A percentile compares a stretch with the other conserved stretches of the same genome.
Evolutionary conservation across 2,797 vertebrate species (phyloP).

Genomic region (Hybognathus amarus): DNA sequence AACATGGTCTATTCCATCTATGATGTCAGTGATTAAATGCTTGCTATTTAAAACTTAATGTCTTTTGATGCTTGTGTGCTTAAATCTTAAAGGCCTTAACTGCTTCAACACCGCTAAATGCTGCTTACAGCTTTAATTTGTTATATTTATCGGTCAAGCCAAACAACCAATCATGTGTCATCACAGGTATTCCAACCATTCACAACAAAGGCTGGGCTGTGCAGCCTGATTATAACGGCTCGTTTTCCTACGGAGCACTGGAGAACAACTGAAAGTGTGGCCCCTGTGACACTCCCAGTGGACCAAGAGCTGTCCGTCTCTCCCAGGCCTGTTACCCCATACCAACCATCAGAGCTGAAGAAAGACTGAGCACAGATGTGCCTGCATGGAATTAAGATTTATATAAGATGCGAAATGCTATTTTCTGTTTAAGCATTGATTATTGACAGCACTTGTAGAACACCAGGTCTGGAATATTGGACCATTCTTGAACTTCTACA

Average conservation of each 20-base stretch:
- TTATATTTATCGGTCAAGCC: background rate
- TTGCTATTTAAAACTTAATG: too few relatives aligned
- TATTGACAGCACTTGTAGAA: background rate
- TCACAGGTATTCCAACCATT: slow-evolving; percentile 88
- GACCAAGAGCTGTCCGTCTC: slow-evolving; percentile 74
- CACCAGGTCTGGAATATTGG: background rate
- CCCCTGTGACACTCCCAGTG: slow-evolving; percentile 79
- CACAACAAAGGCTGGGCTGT: slow-evolving; percentile 85
- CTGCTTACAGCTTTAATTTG: background rate
- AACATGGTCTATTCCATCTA: too few relatives aligned
- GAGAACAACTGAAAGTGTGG: slow-evolving; percentile 87
- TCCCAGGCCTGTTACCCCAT: slow-evolving; percentile 64
- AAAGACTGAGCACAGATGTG: slow-evolving; percentile 74
- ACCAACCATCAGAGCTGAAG: slow-evolving; percentile 77
- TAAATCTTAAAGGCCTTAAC: too few relatives aligned
- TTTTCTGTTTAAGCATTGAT: slow-evolving; percentile 22
- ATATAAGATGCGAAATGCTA: background rate
- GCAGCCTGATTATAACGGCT: slow-evolving; percentile 89
- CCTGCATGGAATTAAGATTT: background rate
- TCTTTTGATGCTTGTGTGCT: too few relatives aligned
- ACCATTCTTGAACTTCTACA: background rate
- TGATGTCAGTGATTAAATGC: too few relatives aligned
- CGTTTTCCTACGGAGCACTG: slow-evolving; percentile 93
- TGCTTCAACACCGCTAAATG: too few relatives aligned
- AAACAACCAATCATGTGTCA: slow-evolving; percentile 4